Base-by-base conservation (phyloP, 2,888 invertebrate genomes). In the Apamea anceps region DNA sequence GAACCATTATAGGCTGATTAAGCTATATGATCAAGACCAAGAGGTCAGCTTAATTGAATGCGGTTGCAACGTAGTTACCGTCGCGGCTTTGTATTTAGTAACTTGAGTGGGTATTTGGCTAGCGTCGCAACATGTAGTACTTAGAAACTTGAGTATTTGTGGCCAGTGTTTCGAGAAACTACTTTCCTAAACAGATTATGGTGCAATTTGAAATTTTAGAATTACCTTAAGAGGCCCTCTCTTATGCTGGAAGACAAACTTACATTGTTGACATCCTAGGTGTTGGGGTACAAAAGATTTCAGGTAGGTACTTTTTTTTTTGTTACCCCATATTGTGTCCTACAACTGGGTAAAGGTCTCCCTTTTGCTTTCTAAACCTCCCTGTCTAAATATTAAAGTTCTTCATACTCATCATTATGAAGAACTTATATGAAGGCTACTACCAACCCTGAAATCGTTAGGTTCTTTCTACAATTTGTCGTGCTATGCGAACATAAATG, bases 91-190 rank as follows among this genome's bases (percentile, higher is more conserved):
- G 42, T 57, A 68, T 68, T 81, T 57, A 79, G 57, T n/a, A 79
- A 79, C 57, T 65, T 57, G 42, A 77, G 63, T n/a, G 63, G 42
- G 25, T 45, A 77, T 77, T 77, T 37, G 32, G 54, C 32, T 54
- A n/a, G 42, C 42, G 32, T 62, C 7, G 8, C 48, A 54, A 54
- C 51, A 18, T 77, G 18, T 42, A 25, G 37, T 77, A 51, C 42
- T 62, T 18, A 25, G 51, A 18, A 54, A 77, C 63, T 51, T 42
- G 18, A 77, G 25, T 63, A 25, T n/a, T 79, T 70, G n/a, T n/a
- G 70, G 54, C 2, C 21, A 72, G 7, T n/a, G 60, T 32, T 66
- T n/a, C n/a, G 15, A 42, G 12, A 60, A 57, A 25, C 21, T 32
- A 32, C 32, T 32, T 32, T 32, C 32, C 32, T 72, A 51, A 45